A percentile compares a stretch with the other conserved stretches of the same genome.
Evolutionary conservation across 1,140 invertebrate species (phyloP).

Genomic region (Augochlora pura): DNA sequence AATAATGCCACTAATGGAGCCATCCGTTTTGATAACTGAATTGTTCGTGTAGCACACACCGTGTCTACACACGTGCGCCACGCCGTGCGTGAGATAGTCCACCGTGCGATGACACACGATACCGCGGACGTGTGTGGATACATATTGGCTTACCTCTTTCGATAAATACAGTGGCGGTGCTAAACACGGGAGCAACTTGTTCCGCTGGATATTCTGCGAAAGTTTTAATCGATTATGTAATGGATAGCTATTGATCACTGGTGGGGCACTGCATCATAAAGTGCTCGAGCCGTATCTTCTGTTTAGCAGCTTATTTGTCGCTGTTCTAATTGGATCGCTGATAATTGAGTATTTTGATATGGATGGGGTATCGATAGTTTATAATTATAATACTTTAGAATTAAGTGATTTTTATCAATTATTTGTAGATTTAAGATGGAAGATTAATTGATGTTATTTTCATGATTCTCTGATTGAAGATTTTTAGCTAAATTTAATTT

Average conservation of each 20-base stretch:
- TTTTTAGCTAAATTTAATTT: too few relatives aligned
- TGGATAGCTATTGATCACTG: neutral
- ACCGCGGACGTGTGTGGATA: constrained; percentile 18
- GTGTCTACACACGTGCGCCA: neutral
- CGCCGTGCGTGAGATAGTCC: constrained; percentile 1
- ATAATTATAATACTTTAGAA: too few relatives aligned
- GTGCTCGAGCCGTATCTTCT: neutral
- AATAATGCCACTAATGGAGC: constrained; percentile 40
- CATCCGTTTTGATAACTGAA: constrained; percentile 36
- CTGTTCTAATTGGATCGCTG: neutral
- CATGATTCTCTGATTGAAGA: too few relatives aligned
- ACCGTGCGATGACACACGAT: constrained; percentile 19
- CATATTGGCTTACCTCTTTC: constrained; percentile 23
- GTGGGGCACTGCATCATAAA: neutral
- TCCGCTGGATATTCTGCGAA: neutral
- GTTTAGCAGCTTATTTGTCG: neutral
- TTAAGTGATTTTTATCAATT: too few relatives aligned
- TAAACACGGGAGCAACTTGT: neutral
- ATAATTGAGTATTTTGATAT: too few relatives aligned
- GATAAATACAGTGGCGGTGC: neutral
- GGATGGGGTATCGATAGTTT: too few relatives aligned
- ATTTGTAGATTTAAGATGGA: too few relatives aligned
- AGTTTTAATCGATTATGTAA: constrained; percentile 1
- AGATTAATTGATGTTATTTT: too few relatives aligned
- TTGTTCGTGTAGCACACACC: neutral